Evolutionary conservation across 2,888 invertebrate genomes (phyloP), one percentile per base, ranked within the genome.

Genomic region (Geotrupes spiniger): DNA sequence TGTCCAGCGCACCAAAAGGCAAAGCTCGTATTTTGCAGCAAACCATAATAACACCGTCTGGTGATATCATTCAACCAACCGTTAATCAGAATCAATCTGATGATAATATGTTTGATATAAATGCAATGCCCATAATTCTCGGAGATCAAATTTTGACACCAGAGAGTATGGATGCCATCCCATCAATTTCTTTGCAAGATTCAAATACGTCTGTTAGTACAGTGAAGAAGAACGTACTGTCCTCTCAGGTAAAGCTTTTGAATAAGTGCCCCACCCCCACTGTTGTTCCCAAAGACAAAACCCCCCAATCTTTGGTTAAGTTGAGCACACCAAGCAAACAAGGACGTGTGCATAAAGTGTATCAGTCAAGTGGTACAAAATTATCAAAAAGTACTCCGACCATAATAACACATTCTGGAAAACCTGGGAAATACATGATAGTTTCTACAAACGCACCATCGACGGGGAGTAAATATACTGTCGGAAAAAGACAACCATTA

Each of bases 51-150:
- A 71, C 72, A 25, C 68, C 74, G 2, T 63, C 66, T 2, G 71
- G 71, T 9, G 68, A 71, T 50, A 63, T 70, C 11, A 59, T 72
- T 12, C 69, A 70, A 52, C 62, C 67, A 2, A 49, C 53, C 1
- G 42, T 49, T 4, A 44, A 51, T 36, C 25, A 50, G 6, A 57
- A 53, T 37, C 31, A 51, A 5, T 61, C 64, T 40, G 79, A 79
- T 52, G 77, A 77, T 42, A 65, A 74, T 46, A 71, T 81, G 53
- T 81, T 87, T 55, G 87, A 88, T 65, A 87, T 87, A 26, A 83
- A 84, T 67, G 85, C 85, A 1, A 86, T 87, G 84, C 87, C 87
- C 1, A 84, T 87, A 52, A 84, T 87, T 2, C 68, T 87, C 31
- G 83, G 84, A 25, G 87, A 87, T 57, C 85, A 86, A 59, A 78